Percentiles rank a stretch among this genome's conserved stretches.
These are phyloP conservation scores for Limnodromus scolopaceus DNA, from an alignment of 2,797 vertebrate genomes.

Conservation along the genomic window DNA sequence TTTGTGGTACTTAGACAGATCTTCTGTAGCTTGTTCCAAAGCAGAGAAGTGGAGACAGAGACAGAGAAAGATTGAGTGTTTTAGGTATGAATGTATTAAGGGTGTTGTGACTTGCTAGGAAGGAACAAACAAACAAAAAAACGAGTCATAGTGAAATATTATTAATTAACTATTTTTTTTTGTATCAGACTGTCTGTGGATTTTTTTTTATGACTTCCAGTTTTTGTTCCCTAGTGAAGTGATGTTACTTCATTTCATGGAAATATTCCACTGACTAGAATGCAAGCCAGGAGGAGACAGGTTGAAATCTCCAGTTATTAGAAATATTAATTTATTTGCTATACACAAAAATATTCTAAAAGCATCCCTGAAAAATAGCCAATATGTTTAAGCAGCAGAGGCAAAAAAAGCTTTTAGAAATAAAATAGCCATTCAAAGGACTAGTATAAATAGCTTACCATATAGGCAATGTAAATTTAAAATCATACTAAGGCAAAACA, in stretches of 20 bases:
- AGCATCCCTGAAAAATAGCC: not conserved
- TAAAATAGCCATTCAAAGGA: not conserved
- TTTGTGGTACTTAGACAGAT: not conserved
- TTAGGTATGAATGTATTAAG: not conserved
- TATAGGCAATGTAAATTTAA: not conserved
- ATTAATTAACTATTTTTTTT: not conserved
- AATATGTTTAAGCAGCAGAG: not conserved
- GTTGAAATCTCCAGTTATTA: not conserved
- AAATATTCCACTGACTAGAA: not conserved
- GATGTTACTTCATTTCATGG: not conserved
- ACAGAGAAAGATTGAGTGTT: not conserved
- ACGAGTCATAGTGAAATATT: not conserved
- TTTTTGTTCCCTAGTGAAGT: not conserved
- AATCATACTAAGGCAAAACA: not conserved
- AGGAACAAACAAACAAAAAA: not conserved
- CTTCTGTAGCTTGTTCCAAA: not conserved
- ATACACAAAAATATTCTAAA: not conserved
- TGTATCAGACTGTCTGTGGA: not conserved
- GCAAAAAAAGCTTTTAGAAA: not conserved
- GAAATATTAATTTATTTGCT: not conserved
- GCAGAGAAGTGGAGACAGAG: not conserved
- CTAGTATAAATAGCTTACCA: not conserved
- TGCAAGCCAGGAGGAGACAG: not conserved
- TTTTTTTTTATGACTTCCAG: not conserved
- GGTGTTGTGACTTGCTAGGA: not conserved